These are phyloP conservation scores for Ecliptopera silaceata DNA, from an alignment of 2,888 invertebrate species.

Conservation along the genomic window DNA sequence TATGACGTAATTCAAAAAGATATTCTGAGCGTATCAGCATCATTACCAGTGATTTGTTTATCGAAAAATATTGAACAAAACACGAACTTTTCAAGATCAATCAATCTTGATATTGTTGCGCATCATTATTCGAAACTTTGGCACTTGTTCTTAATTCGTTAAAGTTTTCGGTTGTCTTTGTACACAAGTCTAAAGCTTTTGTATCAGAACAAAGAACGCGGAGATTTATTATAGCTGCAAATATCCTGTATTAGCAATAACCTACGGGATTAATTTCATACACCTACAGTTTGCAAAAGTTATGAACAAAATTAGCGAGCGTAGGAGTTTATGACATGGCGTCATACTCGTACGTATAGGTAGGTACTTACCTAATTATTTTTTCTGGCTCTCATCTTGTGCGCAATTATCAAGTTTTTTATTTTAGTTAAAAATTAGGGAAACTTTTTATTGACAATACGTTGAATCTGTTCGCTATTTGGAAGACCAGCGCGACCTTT, in stretches of 20 bases:
- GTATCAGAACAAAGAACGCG: too few species aligned
- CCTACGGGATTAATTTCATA: too few species aligned
- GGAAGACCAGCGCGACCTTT: too few species aligned
- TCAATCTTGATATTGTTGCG: slow-evolving; percentile 52
- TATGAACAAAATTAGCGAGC: not conserved
- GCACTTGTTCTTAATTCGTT: slow-evolving; percentile 34
- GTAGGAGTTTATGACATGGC: not conserved
- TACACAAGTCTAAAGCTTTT: not conserved
- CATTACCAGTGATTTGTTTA: slow-evolving; percentile 15
- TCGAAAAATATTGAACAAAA: slow-evolving; percentile 26
- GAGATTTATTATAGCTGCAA: too few species aligned
- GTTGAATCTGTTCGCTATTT: too few species aligned
- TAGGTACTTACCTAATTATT: too few species aligned
- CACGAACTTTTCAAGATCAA: slow-evolving; percentile 34
- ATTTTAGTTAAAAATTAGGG: too few species aligned
- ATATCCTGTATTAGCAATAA: too few species aligned
- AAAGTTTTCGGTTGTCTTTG: slow-evolving; percentile 25
- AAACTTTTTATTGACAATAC: too few species aligned
- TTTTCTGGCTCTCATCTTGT: too few species aligned
- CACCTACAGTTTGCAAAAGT: not conserved
- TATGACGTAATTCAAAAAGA: slow-evolving; percentile 19
- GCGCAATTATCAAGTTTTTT: too few species aligned
- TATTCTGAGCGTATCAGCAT: slow-evolving; percentile 7
- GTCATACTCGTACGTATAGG: not conserved
- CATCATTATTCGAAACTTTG: slow-evolving; percentile 55